Percentiles rank a stretch among this genome's conserved stretches.
Evolutionary conservation across 2,888 invertebrate species (phyloP).

Genomic region (Drosophila helvetica): DNA sequence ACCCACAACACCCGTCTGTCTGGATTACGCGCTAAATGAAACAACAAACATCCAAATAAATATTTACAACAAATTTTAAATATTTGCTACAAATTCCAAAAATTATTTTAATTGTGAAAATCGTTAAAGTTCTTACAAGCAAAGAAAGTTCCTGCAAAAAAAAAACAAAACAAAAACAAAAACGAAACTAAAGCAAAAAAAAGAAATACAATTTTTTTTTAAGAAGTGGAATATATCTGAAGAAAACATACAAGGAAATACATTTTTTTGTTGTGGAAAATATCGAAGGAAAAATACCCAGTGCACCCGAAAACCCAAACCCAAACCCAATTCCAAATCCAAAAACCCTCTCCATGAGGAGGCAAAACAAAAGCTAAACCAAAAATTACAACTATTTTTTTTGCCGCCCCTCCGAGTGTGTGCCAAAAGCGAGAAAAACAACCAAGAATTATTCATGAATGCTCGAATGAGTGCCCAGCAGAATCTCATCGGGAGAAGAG

Average conservation of each 20-base stretch:
- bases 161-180: slow-evolving; percentile 23
- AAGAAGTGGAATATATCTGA: slow-evolving; percentile 51
- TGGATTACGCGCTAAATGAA: slow-evolving; percentile 77
- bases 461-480: slow-evolving; percentile 35
- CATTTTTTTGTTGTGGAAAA: not conserved
- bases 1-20: slow-evolving; percentile 54
- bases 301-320: slow-evolving; percentile 25
- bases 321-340: no score
- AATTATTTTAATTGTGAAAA: slow-evolving; percentile 46
- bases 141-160: slow-evolving; percentile 51
- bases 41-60: slow-evolving; percentile 34
- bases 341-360: no score
- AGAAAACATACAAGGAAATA: slow-evolving; percentile 7
- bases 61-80: slow-evolving; percentile 36
- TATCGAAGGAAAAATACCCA: slow-evolving; percentile 12
- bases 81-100: slow-evolving; percentile 53
- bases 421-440: slow-evolving; percentile 63
- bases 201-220: slow-evolving; percentile 12
- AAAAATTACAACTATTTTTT: slow-evolving; percentile 18
- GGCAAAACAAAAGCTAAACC: not conserved
- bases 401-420: slow-evolving; percentile 38
- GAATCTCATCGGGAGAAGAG: slow-evolving; percentile 30
- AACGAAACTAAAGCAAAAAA: slow-evolving; percentile 22
- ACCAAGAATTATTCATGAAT: slow-evolving; percentile 56
- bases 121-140: slow-evolving; percentile 75